These are phyloP conservation scores for Aegithalos caudatus DNA, from an alignment of 2,113 vertebrate genomes.

Conservation along the genomic window DNA sequence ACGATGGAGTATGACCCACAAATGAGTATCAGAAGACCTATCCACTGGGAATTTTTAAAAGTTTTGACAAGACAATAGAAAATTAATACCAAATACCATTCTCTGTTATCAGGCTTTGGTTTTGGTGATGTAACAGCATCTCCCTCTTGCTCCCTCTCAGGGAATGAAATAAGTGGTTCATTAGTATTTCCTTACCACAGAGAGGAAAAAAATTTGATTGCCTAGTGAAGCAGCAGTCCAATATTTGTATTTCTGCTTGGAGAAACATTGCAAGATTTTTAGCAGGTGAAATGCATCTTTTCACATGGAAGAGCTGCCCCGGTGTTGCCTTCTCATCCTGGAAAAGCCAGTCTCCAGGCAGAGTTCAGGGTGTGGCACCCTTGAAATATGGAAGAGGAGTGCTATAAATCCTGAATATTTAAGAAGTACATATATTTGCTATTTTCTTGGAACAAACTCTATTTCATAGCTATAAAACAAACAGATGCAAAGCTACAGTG, in stretches of 20 bases:
- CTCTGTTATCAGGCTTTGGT: not conserved
- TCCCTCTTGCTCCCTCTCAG: not conserved
- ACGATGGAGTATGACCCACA: not conserved
- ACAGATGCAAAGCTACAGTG: not conserved
- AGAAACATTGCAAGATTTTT: not conserved
- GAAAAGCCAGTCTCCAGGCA: not conserved
- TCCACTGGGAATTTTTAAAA: not conserved
- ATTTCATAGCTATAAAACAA: not conserved
- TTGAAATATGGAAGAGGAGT: not conserved
- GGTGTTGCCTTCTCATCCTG: not conserved
- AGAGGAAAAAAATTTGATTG: not conserved
- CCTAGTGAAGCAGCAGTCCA: not conserved
- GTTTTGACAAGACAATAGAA: not conserved
- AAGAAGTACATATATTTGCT: not conserved
- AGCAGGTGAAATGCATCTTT: not conserved
- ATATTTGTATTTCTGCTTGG: constrained; percentile 42
- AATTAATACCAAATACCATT: not conserved
- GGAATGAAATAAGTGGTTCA: not conserved
- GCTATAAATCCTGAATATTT: not conserved
- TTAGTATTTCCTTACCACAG: not conserved
- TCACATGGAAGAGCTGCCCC: not conserved
- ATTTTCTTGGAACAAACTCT: not conserved
- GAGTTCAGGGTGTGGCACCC: not conserved
- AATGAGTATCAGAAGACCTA: not conserved
- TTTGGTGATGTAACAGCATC: not conserved